Percentiles rank a stretch among this genome's conserved stretches.
phyloP scores from a whole-genome alignment of 2,888 invertebrate genomes.

The Euplexia lucipara region DNA sequence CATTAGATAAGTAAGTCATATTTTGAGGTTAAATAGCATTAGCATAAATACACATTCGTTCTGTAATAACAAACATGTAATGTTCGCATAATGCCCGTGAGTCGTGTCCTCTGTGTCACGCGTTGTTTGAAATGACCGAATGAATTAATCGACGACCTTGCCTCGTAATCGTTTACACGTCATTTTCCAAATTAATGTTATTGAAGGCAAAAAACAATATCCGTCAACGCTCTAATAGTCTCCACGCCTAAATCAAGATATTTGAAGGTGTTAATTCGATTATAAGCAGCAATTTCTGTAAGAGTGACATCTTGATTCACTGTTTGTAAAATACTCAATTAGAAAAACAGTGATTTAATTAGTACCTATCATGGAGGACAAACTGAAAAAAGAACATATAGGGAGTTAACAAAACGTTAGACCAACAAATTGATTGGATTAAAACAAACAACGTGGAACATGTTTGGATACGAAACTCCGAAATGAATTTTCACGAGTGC shows the following conservation, averaged over 20 bases:
- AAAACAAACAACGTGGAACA: constrained; percentile 45
- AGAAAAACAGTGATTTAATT: not conserved
- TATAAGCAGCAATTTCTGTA: constrained; percentile 16
- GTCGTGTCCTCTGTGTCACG: constrained; percentile 58
- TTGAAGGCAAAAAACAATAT: constrained; percentile 46
- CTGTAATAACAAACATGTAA: constrained; percentile 42
- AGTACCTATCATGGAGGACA: not conserved
- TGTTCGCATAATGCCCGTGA: no score
- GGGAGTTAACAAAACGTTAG: constrained; percentile 22
- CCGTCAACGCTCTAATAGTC: constrained; percentile 22
- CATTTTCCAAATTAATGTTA: constrained; percentile 58
- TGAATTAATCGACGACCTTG: constrained; percentile 69
- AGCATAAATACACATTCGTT: constrained; percentile 18
- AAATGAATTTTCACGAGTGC: constrained; percentile 51
- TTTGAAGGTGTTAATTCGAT: constrained; percentile 24
- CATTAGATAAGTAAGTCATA: constrained; percentile 29
- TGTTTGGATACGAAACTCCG: constrained; percentile 33
- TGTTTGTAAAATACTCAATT: not conserved
- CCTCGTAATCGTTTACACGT: constrained; percentile 60
- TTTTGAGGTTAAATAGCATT: constrained; percentile 17
- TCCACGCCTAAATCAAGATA: constrained; percentile 23
- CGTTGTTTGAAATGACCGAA: constrained; percentile 62
- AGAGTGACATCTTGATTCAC: constrained; percentile 7
- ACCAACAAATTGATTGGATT: constrained; percentile 48
- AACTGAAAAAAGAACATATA: constrained; percentile 6